These are phyloP conservation scores for Lycopodina hypogea DNA, from an alignment of 37 sponge, comb jelly and placozoan genomes.

Conservation along the genomic window DNA sequence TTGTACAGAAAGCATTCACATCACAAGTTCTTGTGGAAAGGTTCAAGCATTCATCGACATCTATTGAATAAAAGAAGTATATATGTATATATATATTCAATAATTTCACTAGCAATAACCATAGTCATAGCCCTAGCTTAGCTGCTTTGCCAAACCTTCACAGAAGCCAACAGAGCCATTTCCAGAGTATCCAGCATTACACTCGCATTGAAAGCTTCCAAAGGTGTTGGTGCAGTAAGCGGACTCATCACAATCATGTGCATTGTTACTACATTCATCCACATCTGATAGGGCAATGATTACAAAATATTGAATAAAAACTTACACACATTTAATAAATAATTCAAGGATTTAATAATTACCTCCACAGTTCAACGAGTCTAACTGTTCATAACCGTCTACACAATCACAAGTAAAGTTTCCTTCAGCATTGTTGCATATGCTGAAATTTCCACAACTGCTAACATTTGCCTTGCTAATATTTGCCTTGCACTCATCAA, in stretches of 20 bases:
- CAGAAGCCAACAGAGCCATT: slow-evolving; percentile 10
- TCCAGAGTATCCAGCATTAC: slow-evolving; percentile 35
- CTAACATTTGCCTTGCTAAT: no score
- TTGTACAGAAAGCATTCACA: slow-evolving; percentile 21
- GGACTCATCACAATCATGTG: slow-evolving; percentile 7
- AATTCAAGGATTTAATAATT: not conserved
- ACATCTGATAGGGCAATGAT: slow-evolving; percentile 5
- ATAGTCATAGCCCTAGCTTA: no score
- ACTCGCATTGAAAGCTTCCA: slow-evolving; percentile 39
- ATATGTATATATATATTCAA: not conserved
- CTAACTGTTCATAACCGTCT: slow-evolving; percentile 2
- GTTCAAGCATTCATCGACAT: slow-evolving; percentile 37
- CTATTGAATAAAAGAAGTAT: not conserved
- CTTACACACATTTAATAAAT: no score
- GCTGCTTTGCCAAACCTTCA: not conserved
- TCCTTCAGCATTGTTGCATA: slow-evolving; percentile 15
- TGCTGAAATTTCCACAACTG: slow-evolving; percentile 1
- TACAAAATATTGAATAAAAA: not conserved
- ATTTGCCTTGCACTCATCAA: slow-evolving; percentile 58
- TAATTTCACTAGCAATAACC: no score
- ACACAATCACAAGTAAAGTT: slow-evolving; percentile 21
- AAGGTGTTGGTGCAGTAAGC: slow-evolving; percentile 32
- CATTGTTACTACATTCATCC: slow-evolving; percentile 22
- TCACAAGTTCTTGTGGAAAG: slow-evolving; percentile 11
- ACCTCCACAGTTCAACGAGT: not conserved